Base-by-base conservation (phyloP, 2,888 invertebrate genomes). In the Microctonus hyperodae region DNA sequence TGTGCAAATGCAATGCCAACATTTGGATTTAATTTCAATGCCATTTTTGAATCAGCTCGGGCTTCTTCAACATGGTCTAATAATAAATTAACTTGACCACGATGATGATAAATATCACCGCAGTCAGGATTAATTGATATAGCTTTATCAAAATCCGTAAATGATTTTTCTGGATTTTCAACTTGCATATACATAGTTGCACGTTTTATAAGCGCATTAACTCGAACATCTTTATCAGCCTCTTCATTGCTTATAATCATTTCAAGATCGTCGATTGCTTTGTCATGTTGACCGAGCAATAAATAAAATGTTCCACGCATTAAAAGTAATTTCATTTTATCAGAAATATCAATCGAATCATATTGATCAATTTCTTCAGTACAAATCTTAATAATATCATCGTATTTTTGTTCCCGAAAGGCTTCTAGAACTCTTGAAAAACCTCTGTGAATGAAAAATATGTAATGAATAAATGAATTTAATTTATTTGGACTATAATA, bases 41-140 rank as follows among this genome's bases (percentile, higher is more conserved):
- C 93, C 79, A 90, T 92, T 59, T 92, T 88, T 85, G 96, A 96
- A 84, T 97, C 95, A 16, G 86, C 83, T 64, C 92, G 88, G 0
- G 97, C 96, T 73, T 92, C 91, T 57, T 92, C 90, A 75, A 94
- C 88, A 74, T 91, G 90, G 66, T 96, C 96, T 78, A 94, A 85
- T 57, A 97, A 85, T 70, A 97, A 86, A 80, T 93, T 89, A 9
- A 90, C 90, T 85, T 90, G 89, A 60, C 96, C 97, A 70, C 96
- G 87, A 79, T 98, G 97, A 82, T 97, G 95, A 83, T 93, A 97
- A 62, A 98, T 90, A 82, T 98, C 98, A 23, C 93, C 89, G 82
- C 93, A 94, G 35, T 91, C 86, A 0, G 94, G 89, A 76, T 94
- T 93, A 57, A 95, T 81, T 76, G 89, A 86, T 50, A 91, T 90